Evolutionary conservation across 2,797 vertebrate species (phyloP), one percentile per base, ranked within the genome.

Genomic region (Echiichthys vipera): DNA sequence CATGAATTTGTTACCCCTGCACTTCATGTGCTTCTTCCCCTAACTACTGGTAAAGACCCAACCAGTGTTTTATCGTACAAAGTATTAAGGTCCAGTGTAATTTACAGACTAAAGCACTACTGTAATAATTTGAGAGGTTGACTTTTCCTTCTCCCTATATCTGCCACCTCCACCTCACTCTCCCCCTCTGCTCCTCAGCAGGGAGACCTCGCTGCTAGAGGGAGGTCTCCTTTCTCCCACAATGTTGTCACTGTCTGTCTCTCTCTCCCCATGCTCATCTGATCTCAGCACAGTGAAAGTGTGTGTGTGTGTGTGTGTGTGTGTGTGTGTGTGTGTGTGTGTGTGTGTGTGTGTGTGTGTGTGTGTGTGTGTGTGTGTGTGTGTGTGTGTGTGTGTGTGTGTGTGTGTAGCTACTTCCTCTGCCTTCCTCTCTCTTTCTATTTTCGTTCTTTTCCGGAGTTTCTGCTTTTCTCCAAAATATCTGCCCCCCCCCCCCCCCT

Each of bases 231-330:
- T 75, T 66, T 80, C 68, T 72, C 59, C 56, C 77, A 79, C 80
- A 85, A 77, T 82, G 78, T 87, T 84, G 67, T 84, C 79, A 83
- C 73, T 86, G 83, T 85, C 76, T 63, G 77, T 72, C 45, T 71
- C 56, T 71, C 59, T 68, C 67, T 67, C 49, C 58, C 72, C 68
- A 29, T 43, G 54, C 74, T 68, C 71, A 63, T 85, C 78, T 80
- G 74, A 80, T 70, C 73, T 65, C 67, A 37, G 67, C 65, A 36
- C 71, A 74, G 49, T 77, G 58, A 78, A 79, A 74, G n/a, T 64
- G 47, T 39, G 62, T 49, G 42, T 43, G 37, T 58, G 43, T 56
- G 47, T 40, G 32, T 29, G 62, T 55, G 34, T 49, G 32, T 65
- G 62, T 58, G 53, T 58, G 13, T 43, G 25, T 24, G 30, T 43